A percentile compares a stretch with the other conserved stretches of the same genome.
Conservation (phyloP, 2,888 invertebrate species). For the Hyalella azteca region DNA sequence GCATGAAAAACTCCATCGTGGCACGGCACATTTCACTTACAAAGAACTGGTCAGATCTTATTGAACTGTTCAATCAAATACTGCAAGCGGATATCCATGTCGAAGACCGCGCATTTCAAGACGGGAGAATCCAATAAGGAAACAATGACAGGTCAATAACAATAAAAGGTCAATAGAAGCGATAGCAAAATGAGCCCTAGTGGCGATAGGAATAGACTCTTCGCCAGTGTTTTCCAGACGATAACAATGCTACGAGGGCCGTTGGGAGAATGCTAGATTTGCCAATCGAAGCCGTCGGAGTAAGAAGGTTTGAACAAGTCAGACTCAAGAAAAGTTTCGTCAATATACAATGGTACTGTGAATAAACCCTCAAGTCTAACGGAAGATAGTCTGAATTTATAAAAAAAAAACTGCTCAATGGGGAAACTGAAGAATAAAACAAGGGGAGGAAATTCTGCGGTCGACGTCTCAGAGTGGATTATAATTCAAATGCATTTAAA, state of each 20-base stretch:
- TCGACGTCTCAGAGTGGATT: too few species aligned
- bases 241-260: constrained; percentile 19
- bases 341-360: too few species aligned
- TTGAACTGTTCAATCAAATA: constrained; percentile 24
- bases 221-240: constrained; percentile 17
- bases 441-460: too few species aligned
- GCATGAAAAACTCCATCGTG: not conserved
- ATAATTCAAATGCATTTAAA: too few species aligned
- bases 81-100: not conserved
- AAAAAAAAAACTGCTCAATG: too few species aligned
- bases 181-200: constrained; percentile 32
- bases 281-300: too few species aligned
- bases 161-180: constrained; percentile 38
- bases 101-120: constrained; percentile 21
- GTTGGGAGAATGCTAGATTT: not conserved
- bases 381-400: too few species aligned
- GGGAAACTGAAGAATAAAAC: too few species aligned
- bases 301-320: too few species aligned
- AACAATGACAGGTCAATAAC: constrained; percentile 41
- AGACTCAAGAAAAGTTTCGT: too few species aligned
- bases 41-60: not conserved
- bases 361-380: too few species aligned
- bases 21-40: not conserved
- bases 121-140: constrained; percentile 33
- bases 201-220: constrained; percentile 15